These are phyloP conservation scores for Anastatus disparis DNA, from an alignment of 1,140 invertebrate genomes.

Conservation along the genomic window DNA sequence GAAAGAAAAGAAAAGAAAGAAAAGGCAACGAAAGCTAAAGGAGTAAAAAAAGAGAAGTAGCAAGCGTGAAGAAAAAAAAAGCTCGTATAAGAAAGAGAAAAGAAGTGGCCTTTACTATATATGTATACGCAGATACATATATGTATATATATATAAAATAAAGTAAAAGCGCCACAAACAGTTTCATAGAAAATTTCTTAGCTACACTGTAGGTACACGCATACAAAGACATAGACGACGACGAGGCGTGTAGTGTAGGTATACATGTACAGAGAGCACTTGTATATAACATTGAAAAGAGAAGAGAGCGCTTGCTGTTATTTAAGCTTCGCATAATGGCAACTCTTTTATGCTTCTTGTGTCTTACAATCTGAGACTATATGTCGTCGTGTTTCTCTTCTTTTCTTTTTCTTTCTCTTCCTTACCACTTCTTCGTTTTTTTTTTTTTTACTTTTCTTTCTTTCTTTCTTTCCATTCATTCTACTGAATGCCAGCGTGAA, in stretches of 20 bases:
- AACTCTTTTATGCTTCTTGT: slow-evolving; percentile 65
- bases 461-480: slow-evolving; percentile 27
- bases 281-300: too few species aligned
- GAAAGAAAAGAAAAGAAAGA: slow-evolving; percentile 42
- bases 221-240: too few species aligned
- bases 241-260: too few species aligned
- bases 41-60: slow-evolving; percentile 14
- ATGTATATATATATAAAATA: too few species aligned
- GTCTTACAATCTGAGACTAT: slow-evolving; percentile 50
- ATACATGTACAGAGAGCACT: too few species aligned
- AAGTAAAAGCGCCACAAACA: slow-evolving; percentile 36
- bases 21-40: slow-evolving; percentile 15
- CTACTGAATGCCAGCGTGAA: slow-evolving; percentile 1
- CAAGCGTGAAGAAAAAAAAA: neutral
- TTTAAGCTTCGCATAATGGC: slow-evolving; percentile 65
- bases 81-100: neutral
- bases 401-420: neutral
- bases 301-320: slow-evolving; percentile 58
- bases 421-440: neutral
- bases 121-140: too few species aligned
- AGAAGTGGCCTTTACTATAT: too few species aligned
- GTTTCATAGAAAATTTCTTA: slow-evolving; percentile 42
- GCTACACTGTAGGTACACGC: slow-evolving; percentile 26
- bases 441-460: neutral
- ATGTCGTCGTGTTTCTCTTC: neutral